A percentile compares a stretch with the other conserved stretches of the same genome.
These are phyloP conservation scores for Drosophila putrida DNA, from an alignment of 2,888 invertebrate species.

Conservation along the genomic window DNA sequence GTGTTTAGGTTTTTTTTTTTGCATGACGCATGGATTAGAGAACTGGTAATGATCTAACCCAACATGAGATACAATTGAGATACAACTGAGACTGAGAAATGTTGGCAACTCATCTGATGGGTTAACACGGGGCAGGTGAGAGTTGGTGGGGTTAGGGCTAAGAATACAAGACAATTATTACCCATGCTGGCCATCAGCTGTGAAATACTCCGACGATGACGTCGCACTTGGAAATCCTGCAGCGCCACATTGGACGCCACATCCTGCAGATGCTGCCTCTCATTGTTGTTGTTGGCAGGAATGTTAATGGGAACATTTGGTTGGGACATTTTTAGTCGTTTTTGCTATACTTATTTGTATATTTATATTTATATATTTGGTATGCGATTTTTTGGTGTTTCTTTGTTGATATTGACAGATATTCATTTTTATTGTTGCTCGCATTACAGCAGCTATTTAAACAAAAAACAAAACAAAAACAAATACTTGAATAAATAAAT, in stretches of 20 bases:
- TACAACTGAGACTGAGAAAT: neutral
- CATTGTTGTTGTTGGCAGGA: conserved; percentile 9
- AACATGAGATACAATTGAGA: conserved; percentile 15
- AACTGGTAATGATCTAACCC: conserved; percentile 50
- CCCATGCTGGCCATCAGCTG: conserved; percentile 85
- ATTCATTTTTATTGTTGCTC: conserved; percentile 53
- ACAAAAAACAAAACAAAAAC: conserved; percentile 26
- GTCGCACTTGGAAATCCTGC: conserved; percentile 66
- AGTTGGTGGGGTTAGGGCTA: neutral
- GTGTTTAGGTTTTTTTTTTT: conserved; percentile 2
- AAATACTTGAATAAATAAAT: conserved; percentile 27
- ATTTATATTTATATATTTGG: conserved; percentile 54
- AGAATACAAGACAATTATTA: conserved; percentile 61
- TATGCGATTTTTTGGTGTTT: conserved; percentile 51
- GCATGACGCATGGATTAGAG: conserved; percentile 49
- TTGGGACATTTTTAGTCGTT: conserved; percentile 28
- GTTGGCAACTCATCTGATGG: neutral
- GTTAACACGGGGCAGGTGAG: neutral
- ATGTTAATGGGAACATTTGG: conserved; percentile 26
- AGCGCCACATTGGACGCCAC: conserved; percentile 29
- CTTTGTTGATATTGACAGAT: conserved; percentile 24
- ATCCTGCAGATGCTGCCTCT: conserved; percentile 43
- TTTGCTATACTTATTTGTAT: conserved; percentile 15
- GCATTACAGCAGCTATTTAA: conserved; percentile 54
- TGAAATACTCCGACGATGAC: conserved; percentile 85